Conservation (phyloP, 2,797 vertebrate genomes). For the Pseudomugil tenellus region DNA sequence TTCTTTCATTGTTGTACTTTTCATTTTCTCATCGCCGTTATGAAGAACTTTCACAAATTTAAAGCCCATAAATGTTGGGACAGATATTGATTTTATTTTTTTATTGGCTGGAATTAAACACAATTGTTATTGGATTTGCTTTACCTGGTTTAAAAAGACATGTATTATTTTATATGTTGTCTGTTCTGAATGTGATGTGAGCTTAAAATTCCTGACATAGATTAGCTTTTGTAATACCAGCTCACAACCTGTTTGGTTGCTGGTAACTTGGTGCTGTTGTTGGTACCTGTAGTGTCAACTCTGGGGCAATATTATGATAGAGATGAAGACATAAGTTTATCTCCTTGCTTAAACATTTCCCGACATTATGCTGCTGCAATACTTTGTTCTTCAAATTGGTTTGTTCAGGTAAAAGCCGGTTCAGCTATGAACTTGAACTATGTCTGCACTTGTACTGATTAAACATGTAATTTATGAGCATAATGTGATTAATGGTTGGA, state of each 20-base stretch:
- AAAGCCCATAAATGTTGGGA: slow-evolving; percentile 1
- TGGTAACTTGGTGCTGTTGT: slow-evolving; percentile 8
- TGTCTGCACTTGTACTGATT: too few relatives aligned
- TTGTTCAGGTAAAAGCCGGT: neutral
- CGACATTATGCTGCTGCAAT: too few relatives aligned
- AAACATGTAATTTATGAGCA: too few relatives aligned
- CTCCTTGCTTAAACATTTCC: neutral
- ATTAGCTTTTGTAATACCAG: slow-evolving; percentile 29
- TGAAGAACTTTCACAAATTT: neutral
- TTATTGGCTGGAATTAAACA: too few relatives aligned
- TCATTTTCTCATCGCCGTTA: too few relatives aligned
- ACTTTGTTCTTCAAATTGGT: neutral
- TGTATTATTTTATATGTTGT: too few relatives aligned
- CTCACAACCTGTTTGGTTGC: slow-evolving; percentile 21
- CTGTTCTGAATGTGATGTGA: too few relatives aligned
- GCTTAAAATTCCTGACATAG: slow-evolving; percentile 19
- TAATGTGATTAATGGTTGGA: too few relatives aligned
- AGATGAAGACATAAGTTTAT: neutral
- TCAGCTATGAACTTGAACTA: neutral
- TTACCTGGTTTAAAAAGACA: slow-evolving; percentile 9
- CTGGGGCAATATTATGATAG: neutral
- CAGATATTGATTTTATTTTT: neutral
- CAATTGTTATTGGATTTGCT: slow-evolving; percentile 7
- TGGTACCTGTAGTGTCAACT: slow-evolving; percentile 12
- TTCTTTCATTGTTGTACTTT: neutral